phyloP scores from a whole-genome alignment of 92 coral and sea anemone species.

The Plumapathes pennacea region DNA sequence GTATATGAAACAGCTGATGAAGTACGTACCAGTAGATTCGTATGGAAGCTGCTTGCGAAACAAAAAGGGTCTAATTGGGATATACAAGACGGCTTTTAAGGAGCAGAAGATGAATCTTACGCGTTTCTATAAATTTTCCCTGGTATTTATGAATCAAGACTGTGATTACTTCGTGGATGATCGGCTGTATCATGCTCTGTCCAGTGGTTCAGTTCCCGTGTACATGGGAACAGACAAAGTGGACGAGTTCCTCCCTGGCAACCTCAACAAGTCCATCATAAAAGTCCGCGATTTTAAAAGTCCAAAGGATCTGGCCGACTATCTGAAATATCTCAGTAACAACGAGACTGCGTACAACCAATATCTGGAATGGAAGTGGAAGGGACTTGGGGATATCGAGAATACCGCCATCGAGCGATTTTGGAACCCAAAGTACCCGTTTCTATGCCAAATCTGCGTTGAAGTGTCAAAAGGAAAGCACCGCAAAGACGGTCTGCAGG shows the following conservation, averaged over 20 bases:
- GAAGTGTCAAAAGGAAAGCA: background rate
- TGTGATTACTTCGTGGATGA: constrained; percentile 75
- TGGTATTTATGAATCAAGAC: constrained; percentile 66
- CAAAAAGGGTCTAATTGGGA: constrained; percentile 17
- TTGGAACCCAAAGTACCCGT: constrained; percentile 19
- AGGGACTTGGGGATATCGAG: constrained; percentile 27
- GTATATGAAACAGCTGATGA: constrained; percentile 42
- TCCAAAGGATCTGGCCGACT: constrained; percentile 56
- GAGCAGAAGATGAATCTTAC: constrained; percentile 24
- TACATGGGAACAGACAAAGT: constrained; percentile 68
- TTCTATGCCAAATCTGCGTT: constrained; percentile 4
- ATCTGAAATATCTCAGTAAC: constrained; percentile 29
- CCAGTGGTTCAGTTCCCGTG: constrained; percentile 70
- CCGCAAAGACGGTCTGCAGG: constrained; percentile 2
- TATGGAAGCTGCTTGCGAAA: constrained; percentile 32
- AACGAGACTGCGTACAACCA: constrained; percentile 49
- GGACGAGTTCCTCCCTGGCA: constrained; percentile 55
- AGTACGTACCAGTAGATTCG: constrained; percentile 34
- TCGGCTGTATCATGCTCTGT: constrained; percentile 55
- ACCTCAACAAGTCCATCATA: constrained; percentile 35
- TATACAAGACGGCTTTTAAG: too few relatives aligned
- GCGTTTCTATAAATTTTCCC: constrained; percentile 52
- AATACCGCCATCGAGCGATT: background rate
- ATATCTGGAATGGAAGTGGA: constrained; percentile 61
- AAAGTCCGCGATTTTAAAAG: constrained; percentile 56